These are phyloP conservation scores for Eleginops maclovinus DNA, from an alignment of 2,113 vertebrate genomes.

Conservation along the genomic window DNA sequence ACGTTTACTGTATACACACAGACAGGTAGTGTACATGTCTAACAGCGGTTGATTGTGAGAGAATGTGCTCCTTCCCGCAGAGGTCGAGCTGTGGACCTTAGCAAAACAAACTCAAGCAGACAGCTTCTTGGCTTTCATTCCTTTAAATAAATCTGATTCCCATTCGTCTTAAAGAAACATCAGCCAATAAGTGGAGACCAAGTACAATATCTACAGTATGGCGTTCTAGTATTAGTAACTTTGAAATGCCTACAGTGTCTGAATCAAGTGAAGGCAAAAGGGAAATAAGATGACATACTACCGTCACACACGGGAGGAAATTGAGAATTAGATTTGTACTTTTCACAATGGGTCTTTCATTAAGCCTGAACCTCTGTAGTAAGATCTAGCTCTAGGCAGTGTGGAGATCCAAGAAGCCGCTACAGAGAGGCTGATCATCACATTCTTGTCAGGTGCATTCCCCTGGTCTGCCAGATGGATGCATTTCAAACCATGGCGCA, in stretches of 20 bases:
- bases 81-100: slow-evolving; percentile 42
- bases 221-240: slow-evolving; percentile 41
- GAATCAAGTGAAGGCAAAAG: slow-evolving; percentile 29
- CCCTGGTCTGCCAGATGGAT: slow-evolving; percentile 44
- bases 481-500: slow-evolving; percentile 52
- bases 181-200: slow-evolving; percentile 23
- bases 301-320: slow-evolving; percentile 46
- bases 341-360: slow-evolving; percentile 64
- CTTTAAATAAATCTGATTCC: slow-evolving; percentile 56
- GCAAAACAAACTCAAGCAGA: slow-evolving; percentile 58
- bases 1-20: slow-evolving; percentile 1
- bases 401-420: slow-evolving; percentile 28
- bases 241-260: slow-evolving; percentile 23
- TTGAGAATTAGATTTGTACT: slow-evolving; percentile 58
- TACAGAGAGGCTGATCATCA: slow-evolving; percentile 52
- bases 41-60: slow-evolving; percentile 20
- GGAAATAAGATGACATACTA: slow-evolving; percentile 36
- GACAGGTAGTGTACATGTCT: slow-evolving; percentile 27
- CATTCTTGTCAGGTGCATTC: slow-evolving; percentile 70
- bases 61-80: slow-evolving; percentile 18
- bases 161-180: slow-evolving; percentile 44
- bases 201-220: slow-evolving; percentile 37
- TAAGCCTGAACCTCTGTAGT: slow-evolving; percentile 46
- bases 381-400: slow-evolving; percentile 42
- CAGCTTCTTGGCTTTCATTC: slow-evolving; percentile 52